phyloP scores from a whole-genome alignment of 2,113 vertebrate genomes.

The Chunga burmeisteri region DNA sequence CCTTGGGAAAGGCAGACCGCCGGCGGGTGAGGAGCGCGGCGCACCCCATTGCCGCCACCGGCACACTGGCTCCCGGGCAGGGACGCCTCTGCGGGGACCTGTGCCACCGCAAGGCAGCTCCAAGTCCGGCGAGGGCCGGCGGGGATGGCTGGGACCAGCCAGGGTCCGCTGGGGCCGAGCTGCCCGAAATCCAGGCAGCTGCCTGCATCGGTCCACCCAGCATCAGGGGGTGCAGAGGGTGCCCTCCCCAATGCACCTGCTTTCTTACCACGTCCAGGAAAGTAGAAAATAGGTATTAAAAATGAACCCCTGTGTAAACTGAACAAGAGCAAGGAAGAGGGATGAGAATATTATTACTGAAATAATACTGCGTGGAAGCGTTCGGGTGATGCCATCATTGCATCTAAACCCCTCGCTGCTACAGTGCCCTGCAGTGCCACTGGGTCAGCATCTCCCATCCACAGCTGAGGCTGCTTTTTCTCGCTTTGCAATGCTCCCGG shows the following conservation, averaged over 20 bases:
- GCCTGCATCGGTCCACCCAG: background rate
- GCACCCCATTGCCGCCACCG: background rate
- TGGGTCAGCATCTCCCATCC: background rate
- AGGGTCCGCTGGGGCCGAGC: background rate
- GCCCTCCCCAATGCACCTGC: background rate
- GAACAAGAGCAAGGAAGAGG: background rate
- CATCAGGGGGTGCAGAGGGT: rapidly evolving
- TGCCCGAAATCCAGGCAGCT: background rate
- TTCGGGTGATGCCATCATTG: background rate
- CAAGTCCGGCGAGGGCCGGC: background rate
- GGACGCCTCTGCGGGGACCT: background rate
- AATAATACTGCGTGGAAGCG: rapidly evolving
- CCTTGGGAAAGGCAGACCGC: background rate
- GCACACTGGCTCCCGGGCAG: background rate
- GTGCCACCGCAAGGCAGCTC: background rate
- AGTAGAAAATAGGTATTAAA: background rate
- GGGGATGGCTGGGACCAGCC: background rate
- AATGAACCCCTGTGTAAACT: background rate
- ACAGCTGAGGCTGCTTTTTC: background rate
- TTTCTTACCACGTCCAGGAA: background rate
- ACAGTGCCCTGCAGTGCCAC: background rate
- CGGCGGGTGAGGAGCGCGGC: background rate
- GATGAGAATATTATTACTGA: background rate
- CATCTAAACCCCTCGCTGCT: background rate
- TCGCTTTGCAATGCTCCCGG: background rate